phyloP scores from a whole-genome alignment of 2,797 vertebrate species.

The Centroberyx gerrardi region DNA sequence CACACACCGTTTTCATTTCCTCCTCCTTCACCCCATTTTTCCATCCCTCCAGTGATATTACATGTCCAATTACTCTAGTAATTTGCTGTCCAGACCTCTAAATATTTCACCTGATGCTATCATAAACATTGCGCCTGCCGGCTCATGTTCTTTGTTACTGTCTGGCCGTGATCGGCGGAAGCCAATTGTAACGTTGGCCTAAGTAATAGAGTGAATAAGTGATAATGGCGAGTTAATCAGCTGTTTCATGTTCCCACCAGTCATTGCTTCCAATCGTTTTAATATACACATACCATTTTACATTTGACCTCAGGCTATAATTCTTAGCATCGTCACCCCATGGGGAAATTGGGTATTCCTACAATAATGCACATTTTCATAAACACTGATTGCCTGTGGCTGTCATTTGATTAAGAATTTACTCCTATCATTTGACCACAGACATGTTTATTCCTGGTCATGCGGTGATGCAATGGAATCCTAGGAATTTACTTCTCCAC shows the following conservation, averaged over 20 bases:
- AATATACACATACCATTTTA: constrained; percentile 8
- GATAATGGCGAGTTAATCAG: constrained; percentile 2
- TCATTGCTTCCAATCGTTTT: constrained; percentile 1
- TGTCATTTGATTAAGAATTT: background rate
- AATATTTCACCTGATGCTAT: background rate
- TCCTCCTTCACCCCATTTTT: background rate
- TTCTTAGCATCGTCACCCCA: too few species aligned
- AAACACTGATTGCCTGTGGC: background rate
- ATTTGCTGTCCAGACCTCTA: background rate
- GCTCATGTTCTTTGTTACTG: background rate
- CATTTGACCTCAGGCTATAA: background rate
- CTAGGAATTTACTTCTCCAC: background rate
- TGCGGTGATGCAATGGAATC: too few species aligned
- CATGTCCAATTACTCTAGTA: background rate
- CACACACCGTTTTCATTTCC: background rate
- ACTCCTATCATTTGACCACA: background rate
- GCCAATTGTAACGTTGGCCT: constrained; percentile 10
- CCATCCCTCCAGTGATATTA: background rate
- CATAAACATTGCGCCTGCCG: background rate
- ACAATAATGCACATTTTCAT: background rate
- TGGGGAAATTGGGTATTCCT: too few species aligned
- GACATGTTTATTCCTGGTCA: too few species aligned
- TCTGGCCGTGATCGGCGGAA: too few species aligned
- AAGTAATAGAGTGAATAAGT: constrained; percentile 24
- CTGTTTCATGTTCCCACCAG: background rate